phyloP scores from a whole-genome alignment of 2,113 vertebrate genomes.

The Damaliscus lunatus region DNA sequence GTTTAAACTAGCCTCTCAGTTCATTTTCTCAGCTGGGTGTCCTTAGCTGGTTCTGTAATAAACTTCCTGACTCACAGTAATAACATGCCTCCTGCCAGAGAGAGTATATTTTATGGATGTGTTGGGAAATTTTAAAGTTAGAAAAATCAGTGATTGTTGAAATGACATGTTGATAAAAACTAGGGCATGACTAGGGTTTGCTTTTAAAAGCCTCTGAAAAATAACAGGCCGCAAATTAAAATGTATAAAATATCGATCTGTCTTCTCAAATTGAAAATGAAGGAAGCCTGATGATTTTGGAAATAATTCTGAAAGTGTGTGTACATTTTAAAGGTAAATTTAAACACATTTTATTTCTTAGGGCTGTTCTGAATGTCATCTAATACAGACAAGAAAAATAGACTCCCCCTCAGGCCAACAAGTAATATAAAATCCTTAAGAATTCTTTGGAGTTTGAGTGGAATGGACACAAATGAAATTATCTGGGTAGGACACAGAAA shows the following conservation, averaged over 20 bases:
- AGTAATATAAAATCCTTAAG: background rate
- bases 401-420: background rate
- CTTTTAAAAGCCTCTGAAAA: background rate
- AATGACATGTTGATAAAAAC: background rate
- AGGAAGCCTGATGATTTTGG: background rate
- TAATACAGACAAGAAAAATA: background rate
- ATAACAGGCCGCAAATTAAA: background rate
- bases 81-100: background rate
- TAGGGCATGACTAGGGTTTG: background rate
- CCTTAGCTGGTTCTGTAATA: background rate
- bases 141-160: constrained; percentile 5
- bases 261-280: background rate
- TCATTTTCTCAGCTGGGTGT: background rate
- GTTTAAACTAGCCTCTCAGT: background rate
- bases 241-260: background rate
- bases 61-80: background rate
- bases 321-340: background rate
- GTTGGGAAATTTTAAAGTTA: constrained; percentile 11
- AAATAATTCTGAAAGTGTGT: background rate
- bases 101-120: background rate
- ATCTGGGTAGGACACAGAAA: background rate
- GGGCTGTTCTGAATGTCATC: background rate
- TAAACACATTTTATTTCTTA: background rate
- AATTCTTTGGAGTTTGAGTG: background rate
- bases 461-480: background rate